Base-by-base conservation (phyloP, 2,888 invertebrate genomes). In the Pheosia gnoma region DNA sequence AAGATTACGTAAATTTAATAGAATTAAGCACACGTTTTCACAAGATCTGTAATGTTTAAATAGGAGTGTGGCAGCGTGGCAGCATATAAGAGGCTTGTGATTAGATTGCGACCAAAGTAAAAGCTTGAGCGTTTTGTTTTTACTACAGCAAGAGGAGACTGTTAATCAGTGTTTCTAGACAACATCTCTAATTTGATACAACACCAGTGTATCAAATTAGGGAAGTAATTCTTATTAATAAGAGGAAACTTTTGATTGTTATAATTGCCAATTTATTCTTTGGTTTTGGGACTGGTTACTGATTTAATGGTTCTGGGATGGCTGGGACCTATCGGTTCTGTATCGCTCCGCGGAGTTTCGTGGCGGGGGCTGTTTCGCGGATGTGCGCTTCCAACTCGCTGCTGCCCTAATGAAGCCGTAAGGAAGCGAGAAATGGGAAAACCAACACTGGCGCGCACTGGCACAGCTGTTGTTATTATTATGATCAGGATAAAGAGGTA, bases 381-480 rank as follows among this genome's bases (percentile, higher is more conserved):
- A 11, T 4, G 53, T 37, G 7, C 13, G 55, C 55, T 39, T 36
- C 38, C 4, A 55, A 79, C 77, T 75, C 79, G 77, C 79, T 76
- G 78, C 74, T 76, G 75, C 75, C 79, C 85, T 90, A 90, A 91
- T 89, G 90, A 91, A 90, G 90, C 85, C 85, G 87, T 88, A 86
- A 88, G 81, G 82, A 82, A 84, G 84, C 85, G 82, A 81, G 86
- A 75, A 84, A 86, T 80, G 82, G 84, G 85, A 85, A 82, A 88
- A 84, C 85, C 85, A 84, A 85, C 86, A 85, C 79, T 82, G 77
- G 75, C 74, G 75, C 75, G 73, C 79, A 80, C 70, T 73, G 79
- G 75, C 85, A 80, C 87, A 85, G 87, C 86, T 86, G 87, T 77
- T 81, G 82, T 85, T 89, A 88, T 86, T 87, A 85, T 85, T 84